phyloP scores from a whole-genome alignment of 2,113 vertebrate species.

The Gadus macrocephalus region DNA sequence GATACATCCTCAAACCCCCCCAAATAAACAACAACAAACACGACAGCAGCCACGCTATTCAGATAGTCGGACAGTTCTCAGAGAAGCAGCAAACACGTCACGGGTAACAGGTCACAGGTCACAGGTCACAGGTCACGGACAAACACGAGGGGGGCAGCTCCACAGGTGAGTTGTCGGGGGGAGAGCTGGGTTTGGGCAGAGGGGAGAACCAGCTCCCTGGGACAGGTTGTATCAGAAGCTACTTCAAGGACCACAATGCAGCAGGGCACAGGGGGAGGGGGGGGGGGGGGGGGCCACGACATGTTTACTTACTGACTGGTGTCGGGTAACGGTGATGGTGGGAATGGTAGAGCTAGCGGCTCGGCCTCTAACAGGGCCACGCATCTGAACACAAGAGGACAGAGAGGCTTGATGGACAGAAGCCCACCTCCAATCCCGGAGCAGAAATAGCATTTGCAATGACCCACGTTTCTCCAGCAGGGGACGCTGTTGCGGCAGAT shows the following conservation, averaged over 20 bases:
- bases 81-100: slow-evolving; percentile 37
- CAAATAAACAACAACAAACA: background rate
- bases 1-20: too few relatives aligned
- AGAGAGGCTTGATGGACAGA: slow-evolving; percentile 61
- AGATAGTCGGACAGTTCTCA: slow-evolving; percentile 52
- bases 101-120: slow-evolving; percentile 13
- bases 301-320: slow-evolving; percentile 72
- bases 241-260: slow-evolving; percentile 42
- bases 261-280: background rate
- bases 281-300: slow-evolving; percentile 25
- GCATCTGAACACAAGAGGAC: slow-evolving; percentile 76
- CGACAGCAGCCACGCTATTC: too few relatives aligned
- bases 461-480: too few relatives aligned
- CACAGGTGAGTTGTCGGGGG: slow-evolving; percentile 45
- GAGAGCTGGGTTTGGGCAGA: slow-evolving; percentile 39
- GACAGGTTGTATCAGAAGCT: slow-evolving; percentile 33
- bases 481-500: too few relatives aligned
- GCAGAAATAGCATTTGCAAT: slow-evolving; percentile 2
- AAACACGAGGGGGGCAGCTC: slow-evolving; percentile 18
- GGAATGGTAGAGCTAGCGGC: slow-evolving; percentile 71
- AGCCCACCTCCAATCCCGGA: slow-evolving; percentile 31
- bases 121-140: slow-evolving; percentile 4
- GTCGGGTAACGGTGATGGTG: slow-evolving; percentile 72
- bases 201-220: slow-evolving; percentile 40
- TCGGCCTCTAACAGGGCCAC: slow-evolving; percentile 64